Base-by-base conservation (phyloP, 2,888 invertebrate genomes). In the Ashinkailepas kermadecensis region DNA sequence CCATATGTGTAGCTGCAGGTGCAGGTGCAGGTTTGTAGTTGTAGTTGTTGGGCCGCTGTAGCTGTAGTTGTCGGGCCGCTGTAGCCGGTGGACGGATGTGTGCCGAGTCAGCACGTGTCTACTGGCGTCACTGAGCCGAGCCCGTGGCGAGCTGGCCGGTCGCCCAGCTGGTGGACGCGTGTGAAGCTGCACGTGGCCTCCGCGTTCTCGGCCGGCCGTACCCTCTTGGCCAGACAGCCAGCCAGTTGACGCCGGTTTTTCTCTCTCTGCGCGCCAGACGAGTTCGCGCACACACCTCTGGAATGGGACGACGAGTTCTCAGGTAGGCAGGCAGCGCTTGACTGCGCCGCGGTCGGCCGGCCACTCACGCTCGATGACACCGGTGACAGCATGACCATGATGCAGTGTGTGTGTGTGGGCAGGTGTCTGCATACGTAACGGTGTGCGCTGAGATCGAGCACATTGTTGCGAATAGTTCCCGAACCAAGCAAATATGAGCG, bases 281-380 rank as follows among this genome's bases (percentile, higher is more conserved):
- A 78, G 78, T 56, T 78, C 57, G 57, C 18, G 57, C 15, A 18
- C 58, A 57, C 78, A 13, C 57, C 78, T 23, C 78, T 78, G 78
- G 78, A 78, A 23, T 78, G 78, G 78, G 78, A 78, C 58, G 78
- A 78, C 78, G 78, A 78, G 78, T 78, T 78, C 58, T 78, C 78
- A 78, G 78, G 78, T 78, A 78, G 78, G 78, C n/a, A 54, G 67
- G 67, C 67, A 11, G 11, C 67, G 67, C 25, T 21, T 6, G 25
- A 23, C n/a, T 12, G 12, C 23, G 64, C 64, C 7, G 64, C 67
- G 67, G 23, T 39, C 25, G 70, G 70, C 70, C 70, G 70, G 39
- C 39, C 25, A 39, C 67, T 67, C 62, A 39, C 39, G 62, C 18
- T 39, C 70, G 39, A n/a, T n/a, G n/a, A 12, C 70, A 13, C 39